phyloP scores from a whole-genome alignment of 2,888 invertebrate species.

The Lithophane socia region DNA sequence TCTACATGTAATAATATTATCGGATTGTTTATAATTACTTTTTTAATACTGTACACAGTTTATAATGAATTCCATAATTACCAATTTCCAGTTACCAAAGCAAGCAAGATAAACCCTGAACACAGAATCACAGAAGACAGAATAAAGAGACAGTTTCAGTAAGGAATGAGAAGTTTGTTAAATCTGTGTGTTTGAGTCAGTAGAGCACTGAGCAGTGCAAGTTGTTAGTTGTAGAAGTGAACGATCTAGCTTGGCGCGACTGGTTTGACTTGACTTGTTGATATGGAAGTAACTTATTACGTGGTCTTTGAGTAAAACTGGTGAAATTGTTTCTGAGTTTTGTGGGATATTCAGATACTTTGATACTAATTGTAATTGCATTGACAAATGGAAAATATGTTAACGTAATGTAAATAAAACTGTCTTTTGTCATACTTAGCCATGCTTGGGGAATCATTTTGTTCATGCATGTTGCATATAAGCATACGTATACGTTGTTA shows the following conservation, averaged over 20 bases:
- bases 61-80: neutral
- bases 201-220: conserved; percentile 38
- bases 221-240: conserved; percentile 57
- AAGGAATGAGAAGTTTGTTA: conserved; percentile 48
- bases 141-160: conserved; percentile 49
- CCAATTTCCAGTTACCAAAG: neutral
- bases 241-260: conserved; percentile 45
- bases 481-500: neutral
- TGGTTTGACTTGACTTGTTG: conserved; percentile 58
- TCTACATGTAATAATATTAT: neutral
- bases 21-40: neutral
- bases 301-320: conserved; percentile 4
- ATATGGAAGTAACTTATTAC: conserved; percentile 50
- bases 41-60: neutral
- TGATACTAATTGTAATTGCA: neutral
- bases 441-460: neutral
- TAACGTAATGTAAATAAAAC: neutral
- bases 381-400: neutral
- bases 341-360: neutral
- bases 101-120: conserved; percentile 8
- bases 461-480: too few species aligned
- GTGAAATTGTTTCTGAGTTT: neutral
- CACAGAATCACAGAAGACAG: conserved; percentile 26
- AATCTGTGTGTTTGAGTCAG: conserved; percentile 56
- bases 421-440: neutral